A percentile compares a stretch with the other conserved stretches of the same genome.
Evolutionary conservation across 2,797 vertebrate genomes (phyloP).

Genomic region (Carapus acus): DNA sequence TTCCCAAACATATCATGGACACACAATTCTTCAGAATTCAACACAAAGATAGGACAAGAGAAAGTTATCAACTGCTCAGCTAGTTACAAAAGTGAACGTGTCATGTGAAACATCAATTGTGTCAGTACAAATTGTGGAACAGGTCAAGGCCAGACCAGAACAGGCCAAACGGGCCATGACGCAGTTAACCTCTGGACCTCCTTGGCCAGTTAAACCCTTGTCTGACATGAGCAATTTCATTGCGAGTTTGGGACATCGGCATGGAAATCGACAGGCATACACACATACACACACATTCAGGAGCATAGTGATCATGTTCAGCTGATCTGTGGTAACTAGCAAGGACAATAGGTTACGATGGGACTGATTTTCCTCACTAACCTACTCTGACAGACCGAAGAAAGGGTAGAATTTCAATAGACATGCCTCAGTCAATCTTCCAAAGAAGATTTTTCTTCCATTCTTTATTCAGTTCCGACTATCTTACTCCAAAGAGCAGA

Average conservation of each 20-base stretch:
- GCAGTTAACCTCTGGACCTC: slow-evolving; percentile 2
- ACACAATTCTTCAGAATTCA: background rate
- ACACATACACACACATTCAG: slow-evolving; percentile 42
- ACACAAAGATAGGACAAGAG: no score
- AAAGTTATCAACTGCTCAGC: background rate
- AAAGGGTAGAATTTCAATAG: slow-evolving; percentile 6
- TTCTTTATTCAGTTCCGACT: slow-evolving; percentile 8
- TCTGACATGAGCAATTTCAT: slow-evolving; percentile 28
- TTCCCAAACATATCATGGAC: slow-evolving; percentile 3
- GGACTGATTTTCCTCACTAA: slow-evolving; percentile 4
- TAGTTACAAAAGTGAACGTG: slow-evolving; percentile 1
- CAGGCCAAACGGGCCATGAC: slow-evolving; percentile 46
- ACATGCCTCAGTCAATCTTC: slow-evolving; percentile 19
- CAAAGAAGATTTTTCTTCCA: slow-evolving; percentile 10
- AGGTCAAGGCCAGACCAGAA: slow-evolving; percentile 51
- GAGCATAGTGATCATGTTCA: slow-evolving; percentile 40
- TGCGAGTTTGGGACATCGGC: slow-evolving; percentile 20
- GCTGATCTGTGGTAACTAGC: slow-evolving; percentile 38
- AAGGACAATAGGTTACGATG: slow-evolving; percentile 13
- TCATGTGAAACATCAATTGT: slow-evolving; percentile 10
- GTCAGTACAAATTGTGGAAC: slow-evolving; percentile 27
- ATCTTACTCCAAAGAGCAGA: slow-evolving; percentile 18
- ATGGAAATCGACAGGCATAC: slow-evolving; percentile 25
- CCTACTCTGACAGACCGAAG: slow-evolving; percentile 8
- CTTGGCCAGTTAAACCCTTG: slow-evolving; percentile 34